Evolutionary conservation across 2,797 vertebrate species (phyloP).

Genomic region (Eulemur rubriventer): DNA sequence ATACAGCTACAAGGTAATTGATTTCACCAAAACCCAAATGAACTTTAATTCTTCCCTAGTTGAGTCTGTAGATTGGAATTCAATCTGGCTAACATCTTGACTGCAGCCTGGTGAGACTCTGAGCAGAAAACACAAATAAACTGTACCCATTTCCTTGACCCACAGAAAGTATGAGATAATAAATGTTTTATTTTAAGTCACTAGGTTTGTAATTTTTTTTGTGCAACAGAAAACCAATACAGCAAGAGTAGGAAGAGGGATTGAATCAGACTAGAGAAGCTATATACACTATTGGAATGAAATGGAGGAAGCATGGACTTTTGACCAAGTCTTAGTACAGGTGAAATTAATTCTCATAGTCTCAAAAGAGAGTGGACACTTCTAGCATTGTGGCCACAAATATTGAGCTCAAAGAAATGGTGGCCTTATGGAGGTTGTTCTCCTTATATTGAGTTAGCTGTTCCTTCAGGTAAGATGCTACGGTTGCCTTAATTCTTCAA

Average conservation of each 20-base stretch:
- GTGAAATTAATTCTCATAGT: background rate
- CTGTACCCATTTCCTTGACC: background rate
- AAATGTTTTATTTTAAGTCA: background rate
- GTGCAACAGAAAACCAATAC: background rate
- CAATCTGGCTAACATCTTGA: background rate
- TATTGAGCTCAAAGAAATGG: background rate
- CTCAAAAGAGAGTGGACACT: background rate
- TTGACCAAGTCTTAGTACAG: background rate
- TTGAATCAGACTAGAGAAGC: background rate
- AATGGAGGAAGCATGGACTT: background rate
- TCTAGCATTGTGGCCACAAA: background rate
- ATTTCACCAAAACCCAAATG: background rate
- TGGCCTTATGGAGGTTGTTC: background rate
- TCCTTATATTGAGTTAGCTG: background rate
- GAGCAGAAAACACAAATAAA: background rate
- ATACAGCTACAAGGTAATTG: background rate
- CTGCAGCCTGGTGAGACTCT: background rate
- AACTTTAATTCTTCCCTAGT: background rate
- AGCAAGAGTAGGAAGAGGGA: background rate
- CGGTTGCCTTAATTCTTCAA: background rate
- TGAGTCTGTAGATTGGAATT: background rate
- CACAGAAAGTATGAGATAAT: background rate
- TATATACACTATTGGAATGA: background rate
- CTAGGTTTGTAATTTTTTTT: background rate
- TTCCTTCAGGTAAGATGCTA: background rate